Base-by-base conservation (phyloP, 2,888 invertebrate species). In the Campoletis raptor region DNA sequence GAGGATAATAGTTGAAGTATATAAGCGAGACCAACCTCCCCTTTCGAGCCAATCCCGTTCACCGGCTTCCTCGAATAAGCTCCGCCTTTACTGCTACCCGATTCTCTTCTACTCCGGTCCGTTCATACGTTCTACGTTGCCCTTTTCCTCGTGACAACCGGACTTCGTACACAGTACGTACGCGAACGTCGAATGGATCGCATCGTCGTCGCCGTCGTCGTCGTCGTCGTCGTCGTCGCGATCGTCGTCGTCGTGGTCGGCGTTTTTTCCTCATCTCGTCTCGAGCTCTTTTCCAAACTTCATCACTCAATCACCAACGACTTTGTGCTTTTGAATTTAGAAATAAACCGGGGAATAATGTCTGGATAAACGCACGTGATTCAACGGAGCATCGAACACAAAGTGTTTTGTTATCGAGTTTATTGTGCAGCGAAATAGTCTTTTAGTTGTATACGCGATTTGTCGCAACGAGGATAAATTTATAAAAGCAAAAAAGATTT, bases 111-210 rank as follows among this genome's bases (percentile, higher is more conserved):
- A 57, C 57, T 42, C 54, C 72, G 69, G 81, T 87, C 81, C 64
- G 81, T 77, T 84, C 74, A 70, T 80, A 45, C 73, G 69, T 70
- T 48, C 74, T 70, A 79, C 91, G 90, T 89, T 92, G 91, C 91
- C 91, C 92, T 92, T 92, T 93, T 92, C 92, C 92, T 92, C 92
- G 93, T 92, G 93, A 90, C 92, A 90, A 86, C 90, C 91, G 86
- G 77, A 85, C 85, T 85, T 83, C 48, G 85, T 83, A 88, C 92
- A 90, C 93, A 93, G 93, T 93, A 90, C 91, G 91, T 90, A 91
- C 90, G 92, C 93, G 93, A 93, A 89, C 93, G 92, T 91, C 90
- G 90, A 90, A 91, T 90, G 90, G 89, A 90, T 89, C 90, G 90
- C 88, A 89, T 92, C 91, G 86, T 91, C 88, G 89, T 81, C 85